phyloP scores from a whole-genome alignment of 2,113 vertebrate species.

The Chaetura pelagica region DNA sequence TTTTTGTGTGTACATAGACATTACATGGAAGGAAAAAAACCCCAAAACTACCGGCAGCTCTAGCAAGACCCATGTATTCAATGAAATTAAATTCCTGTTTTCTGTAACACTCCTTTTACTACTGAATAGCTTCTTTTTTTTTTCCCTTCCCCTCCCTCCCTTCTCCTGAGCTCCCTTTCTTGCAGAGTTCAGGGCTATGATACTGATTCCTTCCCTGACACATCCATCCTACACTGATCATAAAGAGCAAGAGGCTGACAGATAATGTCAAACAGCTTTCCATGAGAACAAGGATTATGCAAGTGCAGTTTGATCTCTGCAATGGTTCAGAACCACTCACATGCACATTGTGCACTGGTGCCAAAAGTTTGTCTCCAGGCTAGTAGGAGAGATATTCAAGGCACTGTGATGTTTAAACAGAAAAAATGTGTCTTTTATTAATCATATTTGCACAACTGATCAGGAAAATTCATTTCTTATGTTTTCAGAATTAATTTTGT shows the following conservation, averaged over 20 bases:
- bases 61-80: slow-evolving; percentile 55
- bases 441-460: slow-evolving; percentile 73
- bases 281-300: background rate
- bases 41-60: background rate
- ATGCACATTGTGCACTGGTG: slow-evolving; percentile 1
- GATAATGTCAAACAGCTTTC: slow-evolving; percentile 43
- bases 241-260: slow-evolving; percentile 24
- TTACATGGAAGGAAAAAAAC: slow-evolving; percentile 14
- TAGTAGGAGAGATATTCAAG: slow-evolving; percentile 49
- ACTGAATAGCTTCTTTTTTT: background rate
- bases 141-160: background rate
- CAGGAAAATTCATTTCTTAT: slow-evolving; percentile 72
- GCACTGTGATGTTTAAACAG: slow-evolving; percentile 47
- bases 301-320: slow-evolving; percentile 7
- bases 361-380: slow-evolving; percentile 57
- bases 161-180: background rate
- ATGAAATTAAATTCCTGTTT: slow-evolving; percentile 48
- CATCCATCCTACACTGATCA: slow-evolving; percentile 2
- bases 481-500: slow-evolving; percentile 71
- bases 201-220: background rate
- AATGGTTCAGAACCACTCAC: slow-evolving; percentile 19
- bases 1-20: slow-evolving; percentile 8
- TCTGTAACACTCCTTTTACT: background rate
- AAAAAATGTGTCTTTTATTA: slow-evolving; percentile 68
- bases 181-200: background rate